Base-by-base conservation (phyloP, 2,888 invertebrate species). In the Rosalia funebris region DNA sequence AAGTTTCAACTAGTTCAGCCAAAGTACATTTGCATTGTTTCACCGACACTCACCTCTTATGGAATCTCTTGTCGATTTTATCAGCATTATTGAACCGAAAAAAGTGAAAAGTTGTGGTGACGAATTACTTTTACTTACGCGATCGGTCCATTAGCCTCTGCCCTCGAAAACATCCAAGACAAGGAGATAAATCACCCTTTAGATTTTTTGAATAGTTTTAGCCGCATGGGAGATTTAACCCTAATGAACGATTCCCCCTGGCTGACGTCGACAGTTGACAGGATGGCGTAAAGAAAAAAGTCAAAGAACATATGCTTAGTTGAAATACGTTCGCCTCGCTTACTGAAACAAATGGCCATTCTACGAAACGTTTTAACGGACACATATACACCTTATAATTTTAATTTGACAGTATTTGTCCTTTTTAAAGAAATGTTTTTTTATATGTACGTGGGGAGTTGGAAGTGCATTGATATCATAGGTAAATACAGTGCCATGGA, bases 121-220 rank as follows among this genome's bases (percentile, higher is more conserved):
- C 50, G 50, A 50, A 50, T 50, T 50, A 39, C 37, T 50, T 50
- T 50, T 50, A 15, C 34, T 37, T 37, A 50, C 20, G 36, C 20
- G 19, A 50, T 17, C 50, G 36, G 7, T 20, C 50, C 50, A 50
- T 50, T 50, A 50, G 37, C 37, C 36, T 50, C 39, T 50, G 39
- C 50, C 36, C 25, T 50, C n/a, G n/a, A n/a, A n/a, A n/a, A n/a
- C n/a, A n/a, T n/a, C 10, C 36, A 20, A 16, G 50, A 50, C 50
- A 50, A 50, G 50, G 37, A 50, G 37, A 50, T 50, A 50, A 50
- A 50, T 50, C 50, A 50, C 50, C 50, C 9, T 37, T 50, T 50
- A 37, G 39, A 50, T 36, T 50, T 50, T 50, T 50, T 50, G 36
- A 50, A 50, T 39, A 25, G 47, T 47, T 20, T 19, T 15, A 15